Evolutionary conservation across 2,888 invertebrate species (phyloP).

Genomic region (Ethmia dodecea): DNA sequence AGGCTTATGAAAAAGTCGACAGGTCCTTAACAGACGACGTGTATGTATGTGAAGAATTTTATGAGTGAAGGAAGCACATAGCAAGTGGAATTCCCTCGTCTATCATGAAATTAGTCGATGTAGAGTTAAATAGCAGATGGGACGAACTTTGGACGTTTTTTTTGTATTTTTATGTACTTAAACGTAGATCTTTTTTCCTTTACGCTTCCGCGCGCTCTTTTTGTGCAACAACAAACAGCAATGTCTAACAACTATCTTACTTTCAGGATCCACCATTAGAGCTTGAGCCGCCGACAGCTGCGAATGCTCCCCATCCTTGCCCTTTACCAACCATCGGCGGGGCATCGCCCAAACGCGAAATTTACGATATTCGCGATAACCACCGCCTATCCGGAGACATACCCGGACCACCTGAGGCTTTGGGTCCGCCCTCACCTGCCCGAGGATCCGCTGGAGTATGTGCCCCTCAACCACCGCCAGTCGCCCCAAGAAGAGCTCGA

Average conservation of each 20-base stretch:
- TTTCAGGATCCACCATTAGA: constrained; percentile 64
- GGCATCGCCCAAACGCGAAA: constrained; percentile 63
- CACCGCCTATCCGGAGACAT: constrained; percentile 52
- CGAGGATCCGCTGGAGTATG: constrained; percentile 82
- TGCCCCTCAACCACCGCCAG: constrained; percentile 76
- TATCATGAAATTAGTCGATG: too few species aligned
- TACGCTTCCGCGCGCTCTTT: too few species aligned
- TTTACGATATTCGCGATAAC: constrained; percentile 57
- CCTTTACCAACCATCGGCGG: constrained; percentile 61
- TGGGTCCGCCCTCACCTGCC: constrained; percentile 83
- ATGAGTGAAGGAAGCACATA: too few species aligned
- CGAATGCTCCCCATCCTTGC: constrained; percentile 60
- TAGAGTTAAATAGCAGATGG: too few species aligned
- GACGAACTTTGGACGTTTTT: too few species aligned
- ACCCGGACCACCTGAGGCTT: constrained; percentile 50
- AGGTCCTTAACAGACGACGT: too few species aligned
- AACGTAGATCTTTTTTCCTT: background rate
- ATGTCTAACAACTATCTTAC: constrained; percentile 1
- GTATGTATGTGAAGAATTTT: too few species aligned
- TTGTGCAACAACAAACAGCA: background rate
- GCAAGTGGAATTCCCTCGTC: too few species aligned
- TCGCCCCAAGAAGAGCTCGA: constrained; percentile 62
- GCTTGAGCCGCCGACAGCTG: constrained; percentile 52
- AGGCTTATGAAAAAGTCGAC: too few species aligned
- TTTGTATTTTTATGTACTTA: background rate